Evolutionary conservation across 2,888 invertebrate species (phyloP).

Genomic region (Tortrix viridana): DNA sequence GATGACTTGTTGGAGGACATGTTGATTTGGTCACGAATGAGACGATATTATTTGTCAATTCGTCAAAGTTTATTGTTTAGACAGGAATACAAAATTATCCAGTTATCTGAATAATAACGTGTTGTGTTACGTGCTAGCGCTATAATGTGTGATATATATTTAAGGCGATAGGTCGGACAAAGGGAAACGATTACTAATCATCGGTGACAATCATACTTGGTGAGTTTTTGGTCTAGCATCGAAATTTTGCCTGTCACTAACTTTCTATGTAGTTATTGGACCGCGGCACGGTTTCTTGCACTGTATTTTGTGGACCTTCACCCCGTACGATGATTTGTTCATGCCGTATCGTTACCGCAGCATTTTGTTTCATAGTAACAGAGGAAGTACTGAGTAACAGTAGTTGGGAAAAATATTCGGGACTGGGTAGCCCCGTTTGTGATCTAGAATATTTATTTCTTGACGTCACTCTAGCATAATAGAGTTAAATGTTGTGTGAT

Average conservation of each 20-base stretch:
- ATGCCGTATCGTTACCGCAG: constrained; percentile 5
- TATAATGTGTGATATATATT: constrained; percentile 75
- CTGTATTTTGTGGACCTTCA: constrained; percentile 44
- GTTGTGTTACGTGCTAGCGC: constrained; percentile 67
- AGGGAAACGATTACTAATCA: constrained; percentile 59
- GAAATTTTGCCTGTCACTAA: constrained; percentile 64
- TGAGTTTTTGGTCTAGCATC: constrained; percentile 72
- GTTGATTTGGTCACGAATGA: constrained; percentile 78
- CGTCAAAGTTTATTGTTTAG: constrained; percentile 78
- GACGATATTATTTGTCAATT: constrained; percentile 74
- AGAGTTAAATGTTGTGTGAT: constrained; percentile 64
- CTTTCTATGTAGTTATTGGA: constrained; percentile 61
- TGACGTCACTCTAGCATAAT: constrained; percentile 65
- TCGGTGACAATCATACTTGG: constrained; percentile 62
- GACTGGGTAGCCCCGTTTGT: constrained; percentile 60
- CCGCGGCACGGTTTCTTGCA: constrained; percentile 47
- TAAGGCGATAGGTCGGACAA: constrained; percentile 63
- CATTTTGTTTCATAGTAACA: constrained; percentile 23
- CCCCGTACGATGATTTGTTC: constrained; percentile 38
- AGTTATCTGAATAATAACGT: constrained; percentile 68
- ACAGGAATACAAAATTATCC: constrained; percentile 71
- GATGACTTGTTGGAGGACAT: constrained; percentile 76
- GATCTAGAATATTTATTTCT: constrained; percentile 25
- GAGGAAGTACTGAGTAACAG: constrained; percentile 31
- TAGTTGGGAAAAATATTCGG: constrained; percentile 50